phyloP scores from a whole-genome alignment of 2,113 vertebrate species.

The Dasypus novemcinctus region DNA sequence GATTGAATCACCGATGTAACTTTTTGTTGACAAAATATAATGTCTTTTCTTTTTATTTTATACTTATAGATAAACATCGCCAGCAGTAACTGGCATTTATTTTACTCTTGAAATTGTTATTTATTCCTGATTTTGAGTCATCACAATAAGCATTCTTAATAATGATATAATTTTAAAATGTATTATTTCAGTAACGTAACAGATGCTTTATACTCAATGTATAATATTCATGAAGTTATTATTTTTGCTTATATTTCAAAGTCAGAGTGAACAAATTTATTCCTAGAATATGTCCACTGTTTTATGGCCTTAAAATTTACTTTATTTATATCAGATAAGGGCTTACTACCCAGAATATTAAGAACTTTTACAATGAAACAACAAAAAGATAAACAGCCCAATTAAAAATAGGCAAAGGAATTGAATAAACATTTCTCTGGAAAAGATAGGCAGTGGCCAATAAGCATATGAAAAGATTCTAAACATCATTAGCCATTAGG shows the following conservation, averaged over 20 bases:
- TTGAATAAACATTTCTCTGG: no score
- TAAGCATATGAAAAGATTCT: no score
- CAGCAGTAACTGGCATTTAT: not conserved
- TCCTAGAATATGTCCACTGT: not conserved
- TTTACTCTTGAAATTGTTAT: slow-evolving; percentile 14
- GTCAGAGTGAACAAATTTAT: slow-evolving; percentile 18
- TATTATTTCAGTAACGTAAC: not conserved
- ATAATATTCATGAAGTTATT: not conserved
- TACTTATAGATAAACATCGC: not conserved
- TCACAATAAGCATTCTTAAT: slow-evolving; percentile 1
- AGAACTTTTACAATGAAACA: no score
- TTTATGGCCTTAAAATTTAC: not conserved
- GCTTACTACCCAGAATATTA: no score
- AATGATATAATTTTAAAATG: slow-evolving; percentile 9
- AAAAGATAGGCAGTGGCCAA: no score
- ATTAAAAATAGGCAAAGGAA: no score
- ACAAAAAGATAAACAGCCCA: no score
- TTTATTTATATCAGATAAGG: no score
- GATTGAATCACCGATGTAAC: not conserved
- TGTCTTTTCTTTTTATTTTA: not conserved
- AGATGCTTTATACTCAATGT: slow-evolving; percentile 2
- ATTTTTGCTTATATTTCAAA: slow-evolving; percentile 44
- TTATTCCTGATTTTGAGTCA: slow-evolving; percentile 33
- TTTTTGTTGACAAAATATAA: not conserved
- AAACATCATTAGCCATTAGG: no score